These are phyloP conservation scores for Sinelater perroti DNA, from an alignment of 2,888 invertebrate species.

Conservation along the genomic window DNA sequence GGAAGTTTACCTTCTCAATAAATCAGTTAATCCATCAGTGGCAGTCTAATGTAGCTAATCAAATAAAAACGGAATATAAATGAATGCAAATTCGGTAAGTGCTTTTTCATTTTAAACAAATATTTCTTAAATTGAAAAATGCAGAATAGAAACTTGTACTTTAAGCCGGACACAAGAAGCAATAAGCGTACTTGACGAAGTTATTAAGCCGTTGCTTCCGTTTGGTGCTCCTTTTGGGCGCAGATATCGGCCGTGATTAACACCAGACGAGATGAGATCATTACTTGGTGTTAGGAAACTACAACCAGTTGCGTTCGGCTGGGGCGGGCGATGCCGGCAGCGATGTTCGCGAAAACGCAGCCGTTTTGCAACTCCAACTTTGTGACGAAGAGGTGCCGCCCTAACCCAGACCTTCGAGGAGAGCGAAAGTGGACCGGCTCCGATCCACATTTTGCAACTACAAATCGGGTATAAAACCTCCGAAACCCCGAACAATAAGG, in stretches of 20 bases:
- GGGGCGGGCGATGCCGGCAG: slow-evolving; percentile 28
- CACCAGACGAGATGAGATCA: slow-evolving; percentile 14
- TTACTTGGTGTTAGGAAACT: slow-evolving; percentile 12
- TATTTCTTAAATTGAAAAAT: too few relatives aligned
- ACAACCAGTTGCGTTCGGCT: slow-evolving; percentile 4
- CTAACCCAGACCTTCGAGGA: slow-evolving; percentile 60
- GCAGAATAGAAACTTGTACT: too few relatives aligned
- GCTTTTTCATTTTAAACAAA: too few relatives aligned
- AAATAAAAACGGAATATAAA: too few relatives aligned
- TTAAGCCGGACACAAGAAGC: too few relatives aligned
- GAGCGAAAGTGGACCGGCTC: slow-evolving; percentile 57
- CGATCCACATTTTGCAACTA: slow-evolving; percentile 42
- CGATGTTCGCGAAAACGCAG: slow-evolving; percentile 17
- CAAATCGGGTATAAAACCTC: slow-evolving; percentile 37
- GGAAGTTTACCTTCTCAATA: too few relatives aligned
- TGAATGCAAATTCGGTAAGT: too few relatives aligned
- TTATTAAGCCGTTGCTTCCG: background rate
- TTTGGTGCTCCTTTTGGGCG: background rate
- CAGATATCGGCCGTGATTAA: background rate
- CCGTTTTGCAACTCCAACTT: slow-evolving; percentile 31
- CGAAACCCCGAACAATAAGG: slow-evolving; percentile 26
- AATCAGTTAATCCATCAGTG: too few relatives aligned
- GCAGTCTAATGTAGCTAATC: too few relatives aligned
- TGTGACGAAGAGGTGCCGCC: slow-evolving; percentile 41
- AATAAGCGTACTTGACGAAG: slow-evolving; percentile 5